phyloP scores from a whole-genome alignment of 2,113 vertebrate species.

The Oenanthe oenanthe region DNA sequence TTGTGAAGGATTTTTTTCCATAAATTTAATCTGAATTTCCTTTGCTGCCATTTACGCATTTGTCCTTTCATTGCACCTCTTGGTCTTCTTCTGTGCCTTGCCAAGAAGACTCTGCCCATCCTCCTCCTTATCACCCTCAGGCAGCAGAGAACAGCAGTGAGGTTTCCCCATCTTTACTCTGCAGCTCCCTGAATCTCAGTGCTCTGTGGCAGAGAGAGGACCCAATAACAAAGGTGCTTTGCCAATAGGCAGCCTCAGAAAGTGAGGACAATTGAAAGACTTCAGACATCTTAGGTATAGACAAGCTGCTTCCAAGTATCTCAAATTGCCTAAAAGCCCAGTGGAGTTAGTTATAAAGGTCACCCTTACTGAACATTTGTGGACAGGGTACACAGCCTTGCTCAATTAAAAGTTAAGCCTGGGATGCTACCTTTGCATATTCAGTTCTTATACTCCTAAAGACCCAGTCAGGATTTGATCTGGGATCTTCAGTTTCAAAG shows the following conservation, averaged over 20 bases:
- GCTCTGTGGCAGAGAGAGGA: background rate
- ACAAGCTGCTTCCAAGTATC: background rate
- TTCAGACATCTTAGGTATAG: background rate
- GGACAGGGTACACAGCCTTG: background rate
- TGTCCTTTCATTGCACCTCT: background rate
- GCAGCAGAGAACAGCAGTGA: background rate
- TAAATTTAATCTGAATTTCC: background rate
- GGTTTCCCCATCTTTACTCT: background rate
- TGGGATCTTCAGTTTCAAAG: slow-evolving; percentile 43
- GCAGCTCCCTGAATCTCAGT: background rate
- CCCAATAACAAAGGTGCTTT: background rate
- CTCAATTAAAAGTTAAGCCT: background rate
- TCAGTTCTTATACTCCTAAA: background rate
- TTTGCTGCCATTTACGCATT: background rate
- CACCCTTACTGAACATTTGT: background rate
- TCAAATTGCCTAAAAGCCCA: background rate
- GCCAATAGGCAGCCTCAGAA: background rate
- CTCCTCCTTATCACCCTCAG: background rate
- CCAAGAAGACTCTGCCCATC: background rate
- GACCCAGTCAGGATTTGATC: background rate
- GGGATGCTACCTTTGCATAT: background rate
- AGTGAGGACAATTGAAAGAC: background rate
- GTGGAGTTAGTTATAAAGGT: background rate
- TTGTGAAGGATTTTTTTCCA: background rate
- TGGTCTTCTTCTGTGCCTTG: background rate